Base-by-base conservation (phyloP, 2,888 invertebrate genomes). In the Dysmachus trigonus region DNA sequence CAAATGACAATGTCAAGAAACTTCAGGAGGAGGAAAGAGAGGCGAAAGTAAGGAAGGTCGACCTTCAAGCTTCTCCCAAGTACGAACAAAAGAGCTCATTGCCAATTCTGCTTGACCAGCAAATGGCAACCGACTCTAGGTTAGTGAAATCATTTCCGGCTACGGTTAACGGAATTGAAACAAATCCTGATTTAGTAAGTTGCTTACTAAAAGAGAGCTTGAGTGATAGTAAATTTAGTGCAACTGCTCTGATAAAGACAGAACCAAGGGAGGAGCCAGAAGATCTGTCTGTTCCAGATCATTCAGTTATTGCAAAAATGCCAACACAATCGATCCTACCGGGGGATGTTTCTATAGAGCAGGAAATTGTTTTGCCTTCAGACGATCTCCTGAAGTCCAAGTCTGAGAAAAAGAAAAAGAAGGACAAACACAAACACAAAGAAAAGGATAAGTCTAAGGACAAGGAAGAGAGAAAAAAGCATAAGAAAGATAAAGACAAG, bases 351-450 rank as follows among this genome's bases (percentile, higher is more conserved):
- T 93, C 92, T 0, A 86, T 91, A 22, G 86, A 87, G 82, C 88
- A 88, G 79, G 27, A 85, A 47, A n/a, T 27, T 27, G 1, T 30
- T 7, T 18, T 18, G 10, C 72, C 30, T 18, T 15, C 38, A 35
- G 89, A 89, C 18, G 87, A 88, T 18, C 87, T 86, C 81, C 51
- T 73, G 18, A 85, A 86, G 74, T 87, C 87, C 0, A 89, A 90
- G 71, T 87, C 88, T 0, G 92, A 92, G 86, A 92, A 92, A 90
- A 96, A 96, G 89, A 96, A 95, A 91, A 96, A 96, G 91, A 94
- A 95, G 89, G 95, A 96, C 90, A 96, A 96, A 90, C 96, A 96
- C 89, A 96, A 96, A 91, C 95, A 96, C 90, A 96, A 96, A 92
- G 95, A 96, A 90, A 96, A 95, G 91, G 95, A 96, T 89, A 94